phyloP scores from a whole-genome alignment of 2,888 invertebrate species.

The Hypsopygia costalis region DNA sequence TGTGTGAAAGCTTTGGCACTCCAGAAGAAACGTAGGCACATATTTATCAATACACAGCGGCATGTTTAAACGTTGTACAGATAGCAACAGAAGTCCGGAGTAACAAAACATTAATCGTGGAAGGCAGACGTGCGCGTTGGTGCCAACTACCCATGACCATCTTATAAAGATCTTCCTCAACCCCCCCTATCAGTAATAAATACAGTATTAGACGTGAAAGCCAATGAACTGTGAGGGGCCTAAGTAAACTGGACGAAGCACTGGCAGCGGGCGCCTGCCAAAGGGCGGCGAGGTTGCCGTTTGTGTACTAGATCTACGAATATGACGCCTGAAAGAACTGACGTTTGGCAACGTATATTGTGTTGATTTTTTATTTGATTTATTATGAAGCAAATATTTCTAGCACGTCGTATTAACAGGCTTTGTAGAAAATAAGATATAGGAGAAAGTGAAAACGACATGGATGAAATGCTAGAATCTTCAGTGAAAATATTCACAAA shows the following conservation, averaged over 20 bases:
- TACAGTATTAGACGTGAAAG: constrained; percentile 28
- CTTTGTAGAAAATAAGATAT: constrained; percentile 3
- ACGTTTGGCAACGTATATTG: constrained; percentile 41
- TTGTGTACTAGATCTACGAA: constrained; percentile 27
- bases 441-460: not conserved
- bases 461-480: not conserved
- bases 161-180: constrained; percentile 35
- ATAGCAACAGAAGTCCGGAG: constrained; percentile 44
- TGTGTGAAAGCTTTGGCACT: constrained; percentile 42
- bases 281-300: constrained; percentile 47
- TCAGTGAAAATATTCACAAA: not conserved
- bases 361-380: constrained; percentile 24
- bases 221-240: constrained; percentile 48
- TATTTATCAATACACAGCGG: constrained; percentile 39
- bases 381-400: constrained; percentile 14
- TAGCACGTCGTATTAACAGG: constrained; percentile 2
- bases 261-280: constrained; percentile 51
- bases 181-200: constrained; percentile 28
- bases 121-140: constrained; percentile 34
- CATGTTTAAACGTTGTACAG: constrained; percentile 25
- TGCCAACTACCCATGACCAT: constrained; percentile 43
- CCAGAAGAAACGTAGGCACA: constrained; percentile 27
- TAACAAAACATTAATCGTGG: constrained; percentile 61
- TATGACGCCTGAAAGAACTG: constrained; percentile 29
- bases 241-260: constrained; percentile 32